A percentile compares a stretch with the other conserved stretches of the same genome.
These are phyloP conservation scores for Muraenolepis orangiensis DNA, from an alignment of 2,797 vertebrate species.

Conservation along the genomic window DNA sequence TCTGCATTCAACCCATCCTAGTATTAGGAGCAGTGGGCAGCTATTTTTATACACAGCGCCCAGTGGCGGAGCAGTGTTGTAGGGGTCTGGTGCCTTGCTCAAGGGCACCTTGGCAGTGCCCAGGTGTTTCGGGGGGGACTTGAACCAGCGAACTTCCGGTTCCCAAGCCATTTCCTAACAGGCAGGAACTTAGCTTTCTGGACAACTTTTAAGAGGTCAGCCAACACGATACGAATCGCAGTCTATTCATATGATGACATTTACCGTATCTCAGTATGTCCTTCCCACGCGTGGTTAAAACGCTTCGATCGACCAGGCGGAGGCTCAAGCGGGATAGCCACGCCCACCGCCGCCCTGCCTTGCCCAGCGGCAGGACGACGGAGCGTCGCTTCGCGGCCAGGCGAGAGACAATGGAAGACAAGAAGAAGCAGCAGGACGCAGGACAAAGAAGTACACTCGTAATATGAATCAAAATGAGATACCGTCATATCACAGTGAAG, in stretches of 20 bases:
- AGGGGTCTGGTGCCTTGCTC: too few species aligned
- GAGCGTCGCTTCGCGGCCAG: slow-evolving; percentile 3
- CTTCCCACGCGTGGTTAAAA: slow-evolving; percentile 38
- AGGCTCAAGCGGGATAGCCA: slow-evolving; percentile 15
- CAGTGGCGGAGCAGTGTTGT: too few species aligned
- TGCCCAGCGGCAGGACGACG: slow-evolving; percentile 13
- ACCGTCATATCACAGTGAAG: neutral
- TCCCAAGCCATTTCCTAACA: too few species aligned
- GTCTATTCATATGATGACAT: neutral
- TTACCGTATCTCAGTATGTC: neutral
- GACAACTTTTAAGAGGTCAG: neutral
- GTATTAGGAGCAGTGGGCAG: too few species aligned
- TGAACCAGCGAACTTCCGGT: too few species aligned
- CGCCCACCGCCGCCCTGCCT: neutral
- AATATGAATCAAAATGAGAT: neutral
- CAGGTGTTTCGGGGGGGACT: too few species aligned
- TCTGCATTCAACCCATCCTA: too few species aligned
- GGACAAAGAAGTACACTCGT: neutral
- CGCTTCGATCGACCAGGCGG: slow-evolving; percentile 40
- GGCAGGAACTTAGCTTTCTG: neutral
- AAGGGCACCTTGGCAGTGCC: too few species aligned
- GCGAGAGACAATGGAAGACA: neutral
- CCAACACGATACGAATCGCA: neutral
- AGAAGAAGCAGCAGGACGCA: slow-evolving; percentile 6
- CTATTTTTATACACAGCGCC: too few species aligned